These are phyloP conservation scores for Chloropsis hardwickii DNA, from an alignment of 2,113 vertebrate species.

Conservation along the genomic window DNA sequence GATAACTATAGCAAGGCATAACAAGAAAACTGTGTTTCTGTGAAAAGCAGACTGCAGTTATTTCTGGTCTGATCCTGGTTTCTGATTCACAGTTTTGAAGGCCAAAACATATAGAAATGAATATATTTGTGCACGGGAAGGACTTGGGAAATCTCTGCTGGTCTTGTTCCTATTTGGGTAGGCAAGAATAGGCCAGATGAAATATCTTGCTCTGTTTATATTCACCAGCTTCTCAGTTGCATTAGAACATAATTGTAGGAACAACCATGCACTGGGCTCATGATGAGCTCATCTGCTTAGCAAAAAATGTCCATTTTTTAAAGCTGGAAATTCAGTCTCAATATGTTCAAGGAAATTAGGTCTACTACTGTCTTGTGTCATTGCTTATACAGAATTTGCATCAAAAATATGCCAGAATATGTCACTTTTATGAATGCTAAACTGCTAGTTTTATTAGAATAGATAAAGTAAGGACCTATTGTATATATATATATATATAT, in stretches of 20 bases:
- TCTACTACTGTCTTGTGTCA: background rate
- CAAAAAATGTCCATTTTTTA: background rate
- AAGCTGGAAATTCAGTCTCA: background rate
- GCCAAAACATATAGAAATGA: background rate
- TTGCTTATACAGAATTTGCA: background rate
- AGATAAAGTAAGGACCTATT: background rate
- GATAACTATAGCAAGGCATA: conserved; percentile 9
- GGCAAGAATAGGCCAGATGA: background rate
- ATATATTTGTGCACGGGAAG: background rate
- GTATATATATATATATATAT: too few relatives aligned
- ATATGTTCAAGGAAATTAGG: background rate
- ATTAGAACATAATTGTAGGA: background rate
- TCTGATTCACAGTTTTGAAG: conserved; percentile 20
- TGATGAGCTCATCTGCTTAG: background rate
- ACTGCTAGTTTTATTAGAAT: background rate
- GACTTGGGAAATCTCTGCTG: background rate
- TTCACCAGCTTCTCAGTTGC: background rate
- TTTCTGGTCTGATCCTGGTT: conserved; percentile 13
- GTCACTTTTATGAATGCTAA: background rate
- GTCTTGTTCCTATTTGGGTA: background rate
- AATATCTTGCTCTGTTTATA: background rate
- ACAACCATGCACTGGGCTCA: background rate
- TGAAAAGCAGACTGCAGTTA: conserved; percentile 48
- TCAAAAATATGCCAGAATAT: background rate
- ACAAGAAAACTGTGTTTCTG: conserved; percentile 34